Evolutionary conservation across 2,888 invertebrate species (phyloP), one percentile per base, ranked within the genome.

Genomic region (Oxytorus armatus): DNA sequence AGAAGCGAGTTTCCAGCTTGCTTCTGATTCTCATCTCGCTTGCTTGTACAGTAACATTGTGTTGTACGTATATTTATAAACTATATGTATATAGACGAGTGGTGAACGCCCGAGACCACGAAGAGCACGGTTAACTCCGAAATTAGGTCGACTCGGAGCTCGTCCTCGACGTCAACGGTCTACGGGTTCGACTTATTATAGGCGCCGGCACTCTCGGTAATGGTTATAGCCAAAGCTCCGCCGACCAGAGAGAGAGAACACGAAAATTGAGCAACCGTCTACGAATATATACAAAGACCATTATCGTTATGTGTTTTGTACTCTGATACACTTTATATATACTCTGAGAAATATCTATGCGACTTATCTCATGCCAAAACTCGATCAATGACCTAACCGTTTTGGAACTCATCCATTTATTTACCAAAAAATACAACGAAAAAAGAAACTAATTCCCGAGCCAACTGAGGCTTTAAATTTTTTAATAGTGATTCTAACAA

Each of bases 191-290:
- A 69, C 70, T 77, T 77, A 77, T 77, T 70, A 63, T 63, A 69
- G 69, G 70, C 70, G 69, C 68, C 77, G 33, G 69, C 63, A 69
- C 76, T 76, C 61, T 61, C 61, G 42, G 63, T 55, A 77, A 77
- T 77, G 63, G 44, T 63, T 44, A 63, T 55, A 36, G 53, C 53
- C 16, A 14, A 42, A 65, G 53, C n/a, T n/a, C n/a, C n/a, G n/a
- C n/a, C n/a, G 14, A 29, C 29, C 25, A 51, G 29, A 55, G 16
- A 69, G 25, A 16, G 18, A 49, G 4, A 33, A 23, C 1, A 49
- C 1, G 63, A 63, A 39, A 53, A 63, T 42, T 53, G 29, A 73
- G 51, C 18, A 29, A 16, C 8, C 23, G 53, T 73, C 53, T 21
- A 51, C 39, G 51, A 53, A 39, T 61, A 29, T 47, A 44, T 42